Base-by-base conservation (phyloP, 2,888 invertebrate species). In the Orchesellides sinensis region DNA sequence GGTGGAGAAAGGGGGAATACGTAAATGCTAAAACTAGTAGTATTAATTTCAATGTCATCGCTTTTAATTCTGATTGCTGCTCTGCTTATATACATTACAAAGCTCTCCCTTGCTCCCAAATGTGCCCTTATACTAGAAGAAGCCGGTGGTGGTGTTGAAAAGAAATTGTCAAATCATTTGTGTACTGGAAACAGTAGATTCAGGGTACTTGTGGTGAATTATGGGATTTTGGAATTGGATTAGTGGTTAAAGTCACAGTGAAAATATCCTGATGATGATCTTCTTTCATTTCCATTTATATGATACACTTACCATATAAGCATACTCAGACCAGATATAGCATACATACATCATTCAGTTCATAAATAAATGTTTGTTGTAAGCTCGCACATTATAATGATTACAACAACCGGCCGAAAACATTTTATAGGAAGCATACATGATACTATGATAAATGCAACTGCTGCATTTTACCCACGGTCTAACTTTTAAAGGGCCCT, bases 401-500 rank as follows among this genome's bases (percentile, higher is more conserved):
- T 14, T 14, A 40, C 14, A 10, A 40, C 40, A 40, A 40, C 40
- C n/a, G 40, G 40, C 40, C 2, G 40, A 40, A n/a, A 40, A 40
- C 40, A 40, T 40, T n/a, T n/a, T n/a, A n/a, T n/a, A n/a, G 4
- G 10, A 5, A 40, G 10, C 40, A 40, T 40, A 40, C 40, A 40
- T 40, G 40, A 40, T 40, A 8, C 40, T 10, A 52, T 54, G 29
- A 21, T 49, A 73, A 73, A 29, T 45, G 52, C 29, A 63, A 25
- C 29, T 19, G 17, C 52, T 52, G 52, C 8, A 21, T 52, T 1
- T 4, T 52, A 32, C 40, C n/a, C 40, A 40, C n/a, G 40, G 40
- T 10, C 10, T 29, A 32, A 59, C 19, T 61, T 70, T 49, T 35
- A n/a, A 80, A 65, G 66, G 80, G 21, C 73, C 79, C 69, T 79